Conservation (phyloP, 2,113 vertebrate genomes). For the Laterallus jamaicensis region DNA sequence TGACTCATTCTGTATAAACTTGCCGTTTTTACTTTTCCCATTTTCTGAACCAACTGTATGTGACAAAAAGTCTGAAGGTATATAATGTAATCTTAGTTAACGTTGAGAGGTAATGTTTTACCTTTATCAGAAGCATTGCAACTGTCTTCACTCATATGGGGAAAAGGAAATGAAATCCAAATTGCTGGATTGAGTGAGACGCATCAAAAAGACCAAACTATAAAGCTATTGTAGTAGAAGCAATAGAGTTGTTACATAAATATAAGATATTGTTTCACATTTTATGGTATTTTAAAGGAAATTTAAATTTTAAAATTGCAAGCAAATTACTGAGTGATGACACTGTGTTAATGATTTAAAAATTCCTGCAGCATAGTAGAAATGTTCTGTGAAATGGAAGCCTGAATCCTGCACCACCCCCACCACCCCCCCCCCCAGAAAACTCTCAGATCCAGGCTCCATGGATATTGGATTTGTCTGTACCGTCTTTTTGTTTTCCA, state of each 20-base stretch:
- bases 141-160: not conserved
- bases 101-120: not conserved
- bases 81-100: not conserved
- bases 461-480: not conserved
- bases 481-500: not conserved
- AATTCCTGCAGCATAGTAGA: not conserved
- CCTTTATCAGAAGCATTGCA: not conserved
- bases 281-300: not conserved
- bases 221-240: not conserved
- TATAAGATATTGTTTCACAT: not conserved
- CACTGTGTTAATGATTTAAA: not conserved
- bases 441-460: not conserved
- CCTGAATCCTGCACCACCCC: not conserved
- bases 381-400: not conserved
- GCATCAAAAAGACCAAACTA: not conserved
- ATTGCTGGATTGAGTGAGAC: not conserved
- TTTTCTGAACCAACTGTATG: not conserved
- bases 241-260: not conserved
- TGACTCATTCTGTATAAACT: not conserved
- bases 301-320: not conserved
- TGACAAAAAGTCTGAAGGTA: not conserved
- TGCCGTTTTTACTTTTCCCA: not conserved
- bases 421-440: fast-evolving
- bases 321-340: not conserved
- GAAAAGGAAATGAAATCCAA: not conserved